A percentile compares a stretch with the other conserved stretches of the same genome.
These are phyloP conservation scores for Griposia aprilina DNA, from an alignment of 2,888 invertebrate genomes.

Conservation along the genomic window DNA sequence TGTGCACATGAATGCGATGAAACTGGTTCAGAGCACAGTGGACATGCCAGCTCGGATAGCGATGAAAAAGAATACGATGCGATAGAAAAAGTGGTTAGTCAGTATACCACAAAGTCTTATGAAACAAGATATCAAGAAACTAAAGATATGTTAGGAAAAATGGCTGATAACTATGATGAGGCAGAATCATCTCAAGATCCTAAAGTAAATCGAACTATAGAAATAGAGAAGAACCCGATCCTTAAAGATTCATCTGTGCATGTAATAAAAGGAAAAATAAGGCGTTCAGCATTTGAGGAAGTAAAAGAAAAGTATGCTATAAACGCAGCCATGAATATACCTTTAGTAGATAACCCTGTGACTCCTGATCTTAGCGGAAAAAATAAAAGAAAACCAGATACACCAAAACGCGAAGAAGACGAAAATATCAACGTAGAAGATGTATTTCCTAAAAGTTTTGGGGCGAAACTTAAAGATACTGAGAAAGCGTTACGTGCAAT, in stretches of 20 bases:
- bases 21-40: slow-evolving; percentile 50
- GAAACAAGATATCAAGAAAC: slow-evolving; percentile 86
- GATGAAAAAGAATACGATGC: slow-evolving; percentile 81
- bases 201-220: slow-evolving; percentile 48
- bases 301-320: slow-evolving; percentile 82
- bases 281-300: slow-evolving; percentile 77
- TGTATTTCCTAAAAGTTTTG: slow-evolving; percentile 78
- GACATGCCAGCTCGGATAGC: slow-evolving; percentile 65
- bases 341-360: slow-evolving; percentile 79
- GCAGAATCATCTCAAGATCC: slow-evolving; percentile 58
- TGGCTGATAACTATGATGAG: slow-evolving; percentile 83
- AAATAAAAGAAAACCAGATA: slow-evolving; percentile 58
- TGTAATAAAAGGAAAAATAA: slow-evolving; percentile 75
- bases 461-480: slow-evolving; percentile 80
- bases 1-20: slow-evolving; percentile 48
- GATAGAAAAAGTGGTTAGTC: slow-evolving; percentile 84
- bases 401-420: slow-evolving; percentile 56
- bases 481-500: slow-evolving; percentile 80
- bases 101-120: slow-evolving; percentile 85
- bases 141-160: slow-evolving; percentile 82
- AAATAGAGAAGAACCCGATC: slow-evolving; percentile 72
- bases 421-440: slow-evolving; percentile 68
- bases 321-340: slow-evolving; percentile 82
- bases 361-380: slow-evolving; percentile 72
- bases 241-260: slow-evolving; percentile 81